Conservation (phyloP, 2,888 invertebrate species). For the Dilophus febrilis region DNA sequence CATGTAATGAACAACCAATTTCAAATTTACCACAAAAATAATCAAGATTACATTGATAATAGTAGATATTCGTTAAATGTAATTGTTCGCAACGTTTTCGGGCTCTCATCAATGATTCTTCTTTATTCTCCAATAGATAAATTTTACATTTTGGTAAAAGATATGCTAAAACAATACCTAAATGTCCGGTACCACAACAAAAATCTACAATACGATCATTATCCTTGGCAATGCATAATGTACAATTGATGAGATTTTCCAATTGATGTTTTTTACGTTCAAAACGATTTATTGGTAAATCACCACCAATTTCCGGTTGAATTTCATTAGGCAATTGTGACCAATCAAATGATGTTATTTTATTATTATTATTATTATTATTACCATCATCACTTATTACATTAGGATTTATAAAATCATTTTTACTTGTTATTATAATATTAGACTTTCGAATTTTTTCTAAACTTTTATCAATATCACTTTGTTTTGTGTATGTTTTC, state of each 20-base stretch:
- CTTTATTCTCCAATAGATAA: constrained; percentile 81
- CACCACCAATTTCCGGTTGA: constrained; percentile 64
- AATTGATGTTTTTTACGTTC: constrained; percentile 71
- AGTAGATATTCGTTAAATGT: constrained; percentile 51
- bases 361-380: not conserved
- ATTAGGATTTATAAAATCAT: too few relatives aligned
- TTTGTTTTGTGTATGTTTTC: constrained; percentile 57
- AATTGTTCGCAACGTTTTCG: constrained; percentile 48
- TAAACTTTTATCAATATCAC: constrained; percentile 47
- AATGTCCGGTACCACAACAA: constrained; percentile 86
- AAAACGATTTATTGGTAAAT: constrained; percentile 56
- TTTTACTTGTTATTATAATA: constrained; percentile 25
- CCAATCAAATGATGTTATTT: constrained; percentile 44
- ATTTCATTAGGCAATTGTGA: constrained; percentile 49
- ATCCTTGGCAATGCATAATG: constrained; percentile 46
- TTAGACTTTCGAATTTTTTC: constrained; percentile 31
- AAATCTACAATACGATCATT: constrained; percentile 75
- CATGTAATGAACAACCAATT: constrained; percentile 78
- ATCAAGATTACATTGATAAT: constrained; percentile 80
- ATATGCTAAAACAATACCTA: constrained; percentile 72
- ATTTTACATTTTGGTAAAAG: constrained; percentile 61
- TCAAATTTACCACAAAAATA: constrained; percentile 70
- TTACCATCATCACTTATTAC: constrained; percentile 17
- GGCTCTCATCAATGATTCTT: constrained; percentile 64
- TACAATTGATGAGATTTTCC: constrained; percentile 64